Conservation (phyloP, 2,797 vertebrate genomes). For the Myotis pilosus region DNA sequence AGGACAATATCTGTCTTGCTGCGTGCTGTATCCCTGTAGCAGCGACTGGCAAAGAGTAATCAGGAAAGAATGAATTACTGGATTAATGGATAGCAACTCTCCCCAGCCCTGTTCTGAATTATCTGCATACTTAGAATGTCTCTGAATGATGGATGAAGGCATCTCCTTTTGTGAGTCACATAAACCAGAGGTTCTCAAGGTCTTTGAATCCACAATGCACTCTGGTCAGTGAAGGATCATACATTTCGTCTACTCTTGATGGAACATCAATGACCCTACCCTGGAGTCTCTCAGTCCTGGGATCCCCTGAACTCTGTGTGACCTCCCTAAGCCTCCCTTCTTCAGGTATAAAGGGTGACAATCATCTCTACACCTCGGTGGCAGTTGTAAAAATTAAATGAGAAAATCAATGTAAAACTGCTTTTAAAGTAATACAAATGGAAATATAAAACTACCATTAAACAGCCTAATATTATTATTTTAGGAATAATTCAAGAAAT, state of each 20-base stretch:
- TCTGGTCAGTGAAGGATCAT: neutral
- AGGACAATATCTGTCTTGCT: neutral
- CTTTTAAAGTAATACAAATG: neutral
- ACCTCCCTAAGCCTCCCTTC: neutral
- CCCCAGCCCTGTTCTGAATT: neutral
- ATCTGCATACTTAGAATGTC: neutral
- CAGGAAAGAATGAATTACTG: neutral
- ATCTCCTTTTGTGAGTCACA: neutral
- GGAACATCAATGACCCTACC: neutral
- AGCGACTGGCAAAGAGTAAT: neutral
- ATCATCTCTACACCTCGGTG: neutral
- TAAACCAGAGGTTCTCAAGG: neutral
- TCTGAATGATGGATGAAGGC: neutral
- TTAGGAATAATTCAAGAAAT: slow-evolving; percentile 6
- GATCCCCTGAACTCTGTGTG: neutral
- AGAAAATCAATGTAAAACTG: neutral
- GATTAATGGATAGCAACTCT: neutral
- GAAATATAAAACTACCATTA: neutral
- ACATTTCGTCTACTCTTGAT: neutral
- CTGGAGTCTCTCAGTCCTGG: neutral
- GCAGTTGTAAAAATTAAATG: neutral
- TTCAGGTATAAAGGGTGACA: neutral
- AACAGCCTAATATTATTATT: neutral
- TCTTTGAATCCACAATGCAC: neutral
- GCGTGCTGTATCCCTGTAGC: neutral